A percentile compares a stretch with the other conserved stretches of the same genome.
phyloP scores from a whole-genome alignment of 2,113 vertebrate species.

The Petrocephalus microphthalmus region DNA sequence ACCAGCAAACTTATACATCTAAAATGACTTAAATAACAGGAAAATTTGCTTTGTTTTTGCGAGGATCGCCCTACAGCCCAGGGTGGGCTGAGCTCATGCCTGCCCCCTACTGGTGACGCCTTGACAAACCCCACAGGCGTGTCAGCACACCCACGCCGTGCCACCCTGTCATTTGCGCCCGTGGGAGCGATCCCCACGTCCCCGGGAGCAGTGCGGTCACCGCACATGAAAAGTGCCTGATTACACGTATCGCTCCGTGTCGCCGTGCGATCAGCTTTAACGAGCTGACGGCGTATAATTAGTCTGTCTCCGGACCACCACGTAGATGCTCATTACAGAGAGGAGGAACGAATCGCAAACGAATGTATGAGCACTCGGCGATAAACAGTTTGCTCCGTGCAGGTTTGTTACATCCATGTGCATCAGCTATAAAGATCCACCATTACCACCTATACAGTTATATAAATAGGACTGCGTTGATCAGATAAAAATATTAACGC shows the following conservation, averaged over 20 bases:
- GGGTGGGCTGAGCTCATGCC: neutral
- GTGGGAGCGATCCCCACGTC: neutral
- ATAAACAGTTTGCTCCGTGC: neutral
- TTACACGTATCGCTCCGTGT: neutral
- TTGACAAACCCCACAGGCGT: neutral
- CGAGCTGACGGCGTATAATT: neutral
- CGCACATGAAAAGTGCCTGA: slow-evolving; percentile 6
- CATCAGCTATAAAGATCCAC: neutral
- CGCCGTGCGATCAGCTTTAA: neutral
- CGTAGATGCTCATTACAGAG: slow-evolving; percentile 8
- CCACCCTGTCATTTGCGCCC: neutral
- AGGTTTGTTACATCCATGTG: neutral
- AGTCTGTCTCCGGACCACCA: slow-evolving; percentile 4
- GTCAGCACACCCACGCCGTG: neutral
- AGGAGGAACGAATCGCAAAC: neutral
- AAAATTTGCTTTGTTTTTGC: neutral
- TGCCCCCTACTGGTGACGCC: neutral
- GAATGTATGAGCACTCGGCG: neutral
- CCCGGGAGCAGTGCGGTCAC: neutral
- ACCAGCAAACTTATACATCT: neutral
- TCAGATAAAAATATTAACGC: neutral
- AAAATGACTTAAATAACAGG: neutral
- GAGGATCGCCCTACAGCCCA: neutral
- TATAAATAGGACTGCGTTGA: neutral
- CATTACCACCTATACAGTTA: neutral